phyloP scores from a whole-genome alignment of 2,797 vertebrate genomes.

The Arrhamphus sclerolepis region DNA sequence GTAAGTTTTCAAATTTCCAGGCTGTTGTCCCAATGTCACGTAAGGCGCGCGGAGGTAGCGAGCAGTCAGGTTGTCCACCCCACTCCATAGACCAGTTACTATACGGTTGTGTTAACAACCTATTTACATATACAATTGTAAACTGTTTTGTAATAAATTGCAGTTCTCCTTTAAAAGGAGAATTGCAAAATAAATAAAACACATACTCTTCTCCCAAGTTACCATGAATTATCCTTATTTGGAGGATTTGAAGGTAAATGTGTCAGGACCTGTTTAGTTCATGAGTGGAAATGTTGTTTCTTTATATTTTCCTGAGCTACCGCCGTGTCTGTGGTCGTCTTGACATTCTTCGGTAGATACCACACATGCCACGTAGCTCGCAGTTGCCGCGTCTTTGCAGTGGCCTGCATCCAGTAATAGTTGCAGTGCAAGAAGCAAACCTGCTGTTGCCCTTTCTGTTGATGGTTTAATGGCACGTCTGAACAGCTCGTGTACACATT shows the following conservation, averaged over 20 bases:
- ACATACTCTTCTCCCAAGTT: background rate
- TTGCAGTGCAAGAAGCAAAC: constrained; percentile 21
- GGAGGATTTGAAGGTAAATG: background rate
- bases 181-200: background rate
- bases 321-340: background rate
- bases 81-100: too few species aligned
- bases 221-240: background rate
- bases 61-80: too few species aligned
- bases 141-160: too few species aligned
- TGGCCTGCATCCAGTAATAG: constrained; percentile 35
- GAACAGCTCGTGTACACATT: constrained; percentile 3
- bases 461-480: constrained; percentile 39
- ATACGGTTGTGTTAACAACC: too few species aligned
- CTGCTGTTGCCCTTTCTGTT: constrained; percentile 23
- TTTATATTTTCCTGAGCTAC: background rate
- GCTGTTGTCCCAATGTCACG: too few species aligned
- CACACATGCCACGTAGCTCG: constrained; percentile 11
- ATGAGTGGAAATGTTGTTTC: constrained; percentile 9
- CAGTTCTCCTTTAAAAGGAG: background rate
- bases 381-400: constrained; percentile 7
- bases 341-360: constrained; percentile 21
- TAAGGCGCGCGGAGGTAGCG: too few species aligned
- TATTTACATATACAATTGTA: too few species aligned
- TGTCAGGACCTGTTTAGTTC: constrained; percentile 38
- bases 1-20: too few species aligned